Evolutionary conservation across 2,797 vertebrate species (phyloP).

Genomic region (Chaetodon trifasciatus): DNA sequence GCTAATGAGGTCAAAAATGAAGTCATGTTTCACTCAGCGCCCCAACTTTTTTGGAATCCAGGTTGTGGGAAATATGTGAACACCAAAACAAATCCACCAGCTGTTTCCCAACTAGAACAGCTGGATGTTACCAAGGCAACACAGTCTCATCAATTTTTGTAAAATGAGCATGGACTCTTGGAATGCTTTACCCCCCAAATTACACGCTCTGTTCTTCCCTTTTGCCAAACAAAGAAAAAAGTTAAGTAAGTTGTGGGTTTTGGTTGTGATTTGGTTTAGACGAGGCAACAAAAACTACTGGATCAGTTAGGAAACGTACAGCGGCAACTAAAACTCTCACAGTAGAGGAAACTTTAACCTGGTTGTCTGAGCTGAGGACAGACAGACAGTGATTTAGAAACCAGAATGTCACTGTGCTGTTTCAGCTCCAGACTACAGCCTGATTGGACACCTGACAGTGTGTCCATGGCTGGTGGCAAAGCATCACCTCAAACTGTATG

Average conservation of each 20-base stretch:
- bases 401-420: background rate
- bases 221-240: background rate
- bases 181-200: background rate
- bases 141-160: background rate
- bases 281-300: background rate
- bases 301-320: background rate
- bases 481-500: background rate
- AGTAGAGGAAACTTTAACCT: background rate
- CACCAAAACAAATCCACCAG: background rate
- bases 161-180: constrained; percentile 61
- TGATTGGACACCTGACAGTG: background rate
- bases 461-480: background rate
- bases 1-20: too few species aligned
- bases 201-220: background rate
- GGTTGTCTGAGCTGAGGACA: background rate
- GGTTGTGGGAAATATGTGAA: background rate
- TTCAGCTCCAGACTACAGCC: background rate
- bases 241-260: rapidly evolving
- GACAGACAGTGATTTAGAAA: background rate
- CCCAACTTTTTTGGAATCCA: too few species aligned
- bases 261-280: too few species aligned
- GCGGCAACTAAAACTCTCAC: background rate
- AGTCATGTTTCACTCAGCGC: too few species aligned
- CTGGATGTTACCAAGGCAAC: background rate
- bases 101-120: constrained; percentile 5